These are phyloP conservation scores for Vultur gryphus DNA, from an alignment of 2,797 vertebrate species.

Conservation along the genomic window DNA sequence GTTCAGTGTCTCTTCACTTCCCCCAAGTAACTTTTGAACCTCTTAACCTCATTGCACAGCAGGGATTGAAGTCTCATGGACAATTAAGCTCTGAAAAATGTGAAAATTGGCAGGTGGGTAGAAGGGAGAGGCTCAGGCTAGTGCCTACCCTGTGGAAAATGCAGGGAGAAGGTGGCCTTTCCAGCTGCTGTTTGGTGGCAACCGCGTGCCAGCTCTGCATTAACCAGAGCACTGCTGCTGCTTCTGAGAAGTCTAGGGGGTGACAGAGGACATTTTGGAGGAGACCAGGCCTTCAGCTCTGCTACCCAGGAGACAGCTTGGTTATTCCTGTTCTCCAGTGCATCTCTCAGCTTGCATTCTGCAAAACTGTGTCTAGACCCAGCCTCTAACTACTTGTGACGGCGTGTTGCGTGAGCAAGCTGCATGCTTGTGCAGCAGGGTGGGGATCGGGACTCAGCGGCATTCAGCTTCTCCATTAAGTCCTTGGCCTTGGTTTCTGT, in stretches of 20 bases:
- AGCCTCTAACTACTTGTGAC: neutral
- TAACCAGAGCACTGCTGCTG: neutral
- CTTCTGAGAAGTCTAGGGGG: neutral
- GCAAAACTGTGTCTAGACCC: neutral
- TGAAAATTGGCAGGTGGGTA: neutral
- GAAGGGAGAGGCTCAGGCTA: neutral
- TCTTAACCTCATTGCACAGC: neutral
- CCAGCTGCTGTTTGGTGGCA: neutral
- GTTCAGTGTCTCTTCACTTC: neutral
- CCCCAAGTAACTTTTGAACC: neutral
- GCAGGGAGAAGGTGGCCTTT: neutral
- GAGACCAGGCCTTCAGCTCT: neutral
- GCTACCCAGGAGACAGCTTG: neutral
- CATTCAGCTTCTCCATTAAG: neutral
- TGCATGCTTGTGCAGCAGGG: neutral
- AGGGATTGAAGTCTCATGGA: neutral
- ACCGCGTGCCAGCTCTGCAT: neutral
- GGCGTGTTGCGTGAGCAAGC: rapidly evolving
- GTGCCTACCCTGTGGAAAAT: neutral
- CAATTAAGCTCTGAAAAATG: neutral
- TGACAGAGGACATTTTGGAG: neutral
- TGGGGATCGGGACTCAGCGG: neutral
- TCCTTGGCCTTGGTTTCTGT: neutral
- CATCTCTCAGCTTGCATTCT: neutral
- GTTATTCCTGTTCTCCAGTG: neutral